Base-by-base conservation (phyloP, 2,113 vertebrate genomes). In the Chaetodon auriga region DNA sequence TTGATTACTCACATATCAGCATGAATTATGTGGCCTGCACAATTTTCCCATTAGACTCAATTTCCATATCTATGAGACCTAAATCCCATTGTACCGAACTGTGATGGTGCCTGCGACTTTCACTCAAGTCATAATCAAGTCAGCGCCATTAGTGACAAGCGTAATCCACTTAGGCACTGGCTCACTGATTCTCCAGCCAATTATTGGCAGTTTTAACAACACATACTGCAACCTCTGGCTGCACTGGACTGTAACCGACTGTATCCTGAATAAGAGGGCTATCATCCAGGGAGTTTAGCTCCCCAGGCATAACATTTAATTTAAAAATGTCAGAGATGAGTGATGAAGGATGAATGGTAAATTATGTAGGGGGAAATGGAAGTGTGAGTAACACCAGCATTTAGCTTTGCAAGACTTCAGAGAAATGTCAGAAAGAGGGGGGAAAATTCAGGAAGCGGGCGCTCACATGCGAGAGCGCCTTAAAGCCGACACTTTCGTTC, bases 321-420 rank as follows among this genome's bases (percentile, higher is more conserved):
- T 91, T 88, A 90, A 92, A 92, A 92, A 81, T 87, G 90, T 91
- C 91, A 92, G 85, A 91, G 86, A 89, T 90, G 90, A 93, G 87
- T 93, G 89, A 92, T 87, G 86, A 79, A 91, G 84, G 86, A 84
- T 86, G 81, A 82, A 86, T 77, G 71, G 75, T 61, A 75, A 75
- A 82, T 89, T 78, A 76, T 80, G 77, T 69, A 62, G 55, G 75
- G 49, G 68, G 66, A 19, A 63, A 77, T 54, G 74, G 81, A 78
- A 70, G 68, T 80, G 79, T 46, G 49, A 74, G 82, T 73, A 78
- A 88, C 60, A 81, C 68, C 53, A 30, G 84, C 57, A 21, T 86
- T 91, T 82, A 77, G 81, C 75, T 79, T 82, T 15, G 13, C 38
- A 57, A 74, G 68, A 49, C 77, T 70, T 72, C 35, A 41, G 80